Base-by-base conservation (phyloP, 2,888 invertebrate species). In the Cheilosia urbana region DNA sequence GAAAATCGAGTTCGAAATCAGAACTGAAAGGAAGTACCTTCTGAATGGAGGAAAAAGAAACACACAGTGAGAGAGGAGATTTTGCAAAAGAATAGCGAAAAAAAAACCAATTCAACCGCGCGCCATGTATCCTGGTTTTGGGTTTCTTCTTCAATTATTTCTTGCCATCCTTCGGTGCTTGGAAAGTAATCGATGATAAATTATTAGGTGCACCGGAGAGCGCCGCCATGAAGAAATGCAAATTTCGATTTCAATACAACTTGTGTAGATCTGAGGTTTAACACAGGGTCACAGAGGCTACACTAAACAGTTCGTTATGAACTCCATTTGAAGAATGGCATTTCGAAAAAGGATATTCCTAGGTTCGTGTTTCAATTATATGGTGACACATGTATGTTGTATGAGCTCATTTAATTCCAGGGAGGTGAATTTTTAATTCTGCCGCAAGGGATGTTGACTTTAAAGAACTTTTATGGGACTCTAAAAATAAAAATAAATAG, bases 1-100 rank as follows among this genome's bases (percentile, higher is more conserved):
- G 80, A 77, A 85, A 85, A 81, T 85, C 60, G 81, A 81, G 55
- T 76, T 85, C 79, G 55, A 80, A 81, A 80, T 71, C 71, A 30
- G 62, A 66, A 62, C 63, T 57, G 55, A 77, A 58, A 73, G 73
- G 78, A 72, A 60, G 66, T 42, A 30, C n/a, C 13, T 58, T 45
- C 62, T 77, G 68, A 57, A 78, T 53, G 51, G 47, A 53, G 42
- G 30, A 37, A 27, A 47, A 77, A 13, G 77, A 58, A 65, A 55
- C 51, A 79, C 55, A 62, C 77, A 47, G 11, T 17, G 51, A 37
- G 80, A 66, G 69, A 15, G 13, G 49, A 19, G 19, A 13, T 60
- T 68, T 65, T 17, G 47, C 65, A 47, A 45, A 3, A 68, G 2
- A 60, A 51, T 42, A 58, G 51, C 47, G 60, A 9, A 15, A 21